These are phyloP conservation scores for Zootermopsis nevadensis DNA, from an alignment of 2,888 invertebrate genomes.

Conservation along the genomic window DNA sequence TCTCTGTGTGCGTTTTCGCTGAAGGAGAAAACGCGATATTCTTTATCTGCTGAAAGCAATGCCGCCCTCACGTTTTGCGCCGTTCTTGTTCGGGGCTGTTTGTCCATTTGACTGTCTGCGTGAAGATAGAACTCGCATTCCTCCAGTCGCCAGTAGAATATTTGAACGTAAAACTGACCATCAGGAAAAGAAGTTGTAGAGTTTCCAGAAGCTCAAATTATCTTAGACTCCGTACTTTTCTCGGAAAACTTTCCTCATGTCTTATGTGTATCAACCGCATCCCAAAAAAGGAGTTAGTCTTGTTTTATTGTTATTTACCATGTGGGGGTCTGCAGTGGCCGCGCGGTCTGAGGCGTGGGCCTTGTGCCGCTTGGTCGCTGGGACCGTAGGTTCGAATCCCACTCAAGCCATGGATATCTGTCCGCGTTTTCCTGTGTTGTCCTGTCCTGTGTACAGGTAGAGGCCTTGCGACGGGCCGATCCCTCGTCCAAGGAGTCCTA, in stretches of 20 bases:
- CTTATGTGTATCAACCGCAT: conserved; percentile 39
- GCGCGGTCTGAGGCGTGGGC: too few relatives aligned
- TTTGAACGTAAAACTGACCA: background rate
- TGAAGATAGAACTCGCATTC: background rate
- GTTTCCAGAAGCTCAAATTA: conserved; percentile 1
- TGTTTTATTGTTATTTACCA: too few relatives aligned
- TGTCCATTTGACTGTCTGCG: background rate
- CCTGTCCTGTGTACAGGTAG: too few relatives aligned
- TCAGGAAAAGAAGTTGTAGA: conserved; percentile 19
- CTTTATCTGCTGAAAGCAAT: background rate
- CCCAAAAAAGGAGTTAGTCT: too few relatives aligned
- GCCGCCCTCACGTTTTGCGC: background rate
- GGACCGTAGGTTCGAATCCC: too few relatives aligned
- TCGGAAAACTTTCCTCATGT: background rate
- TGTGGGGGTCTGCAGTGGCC: too few relatives aligned
- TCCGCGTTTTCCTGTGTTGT: too few relatives aligned
- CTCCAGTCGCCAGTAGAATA: background rate
- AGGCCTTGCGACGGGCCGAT: too few relatives aligned
- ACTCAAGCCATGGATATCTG: too few relatives aligned
- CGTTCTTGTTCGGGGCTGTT: background rate
- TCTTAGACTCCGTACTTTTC: conserved; percentile 26
- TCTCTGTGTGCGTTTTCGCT: background rate
- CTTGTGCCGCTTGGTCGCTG: too few relatives aligned
- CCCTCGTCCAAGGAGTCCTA: too few relatives aligned
- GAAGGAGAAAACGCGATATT: conserved; percentile 19